phyloP scores from a whole-genome alignment of 2,113 vertebrate genomes.

The Mustela lutreola region DNA sequence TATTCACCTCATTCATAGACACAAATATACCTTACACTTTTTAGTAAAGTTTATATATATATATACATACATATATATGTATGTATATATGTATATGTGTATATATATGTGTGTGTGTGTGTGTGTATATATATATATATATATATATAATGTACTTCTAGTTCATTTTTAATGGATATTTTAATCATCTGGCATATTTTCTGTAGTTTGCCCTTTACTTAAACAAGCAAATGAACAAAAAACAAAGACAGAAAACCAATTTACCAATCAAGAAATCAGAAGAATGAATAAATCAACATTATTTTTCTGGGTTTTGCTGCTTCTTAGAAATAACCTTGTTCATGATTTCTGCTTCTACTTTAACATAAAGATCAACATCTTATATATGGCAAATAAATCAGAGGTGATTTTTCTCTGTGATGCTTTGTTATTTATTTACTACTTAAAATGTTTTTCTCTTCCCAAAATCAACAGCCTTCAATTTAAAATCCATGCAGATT shows the following conservation, averaged over 20 bases:
- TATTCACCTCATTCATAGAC: not conserved
- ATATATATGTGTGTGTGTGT: no score
- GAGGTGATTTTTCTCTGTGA: slow-evolving; percentile 55
- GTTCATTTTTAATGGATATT: slow-evolving; percentile 38
- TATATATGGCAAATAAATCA: slow-evolving; percentile 62
- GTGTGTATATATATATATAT: not conserved
- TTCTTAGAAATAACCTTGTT: slow-evolving; percentile 47
- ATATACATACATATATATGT: not conserved
- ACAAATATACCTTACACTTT: not conserved
- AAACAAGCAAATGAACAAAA: not conserved
- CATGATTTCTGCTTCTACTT: slow-evolving; percentile 63
- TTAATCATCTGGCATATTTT: not conserved
- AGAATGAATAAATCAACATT: slow-evolving; percentile 54
- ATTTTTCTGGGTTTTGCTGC: slow-evolving; percentile 50
- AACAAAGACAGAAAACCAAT: not conserved
- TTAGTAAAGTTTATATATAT: not conserved
- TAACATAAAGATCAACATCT: slow-evolving; percentile 68
- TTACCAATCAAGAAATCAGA: slow-evolving; percentile 57
- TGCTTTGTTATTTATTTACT: slow-evolving; percentile 59
- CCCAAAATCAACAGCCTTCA: not conserved
- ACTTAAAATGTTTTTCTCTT: slow-evolving; percentile 32
- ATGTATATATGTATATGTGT: no score
- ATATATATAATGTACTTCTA: not conserved
- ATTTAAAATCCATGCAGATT: slow-evolving; percentile 40
- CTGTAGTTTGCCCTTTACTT: not conserved